A percentile compares a stretch with the other conserved stretches of the same genome.
These are phyloP conservation scores for Oryctes rhinoceros DNA, from an alignment of 1,140 invertebrate species.

Conservation along the genomic window DNA sequence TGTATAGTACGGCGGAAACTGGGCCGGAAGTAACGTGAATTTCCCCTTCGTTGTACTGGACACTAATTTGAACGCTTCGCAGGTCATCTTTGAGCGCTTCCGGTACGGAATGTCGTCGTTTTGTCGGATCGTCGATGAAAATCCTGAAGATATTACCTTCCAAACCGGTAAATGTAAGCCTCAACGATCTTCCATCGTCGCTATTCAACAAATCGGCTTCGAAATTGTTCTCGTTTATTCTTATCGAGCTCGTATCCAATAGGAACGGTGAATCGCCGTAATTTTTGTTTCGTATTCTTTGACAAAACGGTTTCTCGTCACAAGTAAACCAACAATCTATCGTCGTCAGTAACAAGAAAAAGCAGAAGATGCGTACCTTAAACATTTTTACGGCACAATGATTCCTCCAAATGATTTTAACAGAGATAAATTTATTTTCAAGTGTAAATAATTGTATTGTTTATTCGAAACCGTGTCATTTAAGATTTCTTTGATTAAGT, in stretches of 20 bases:
- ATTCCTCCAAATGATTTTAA: background rate
- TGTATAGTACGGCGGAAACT: background rate
- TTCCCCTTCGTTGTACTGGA: background rate
- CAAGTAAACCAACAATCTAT: constrained; percentile 32
- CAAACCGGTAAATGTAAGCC: background rate
- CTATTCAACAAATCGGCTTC: background rate
- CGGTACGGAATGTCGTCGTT: background rate
- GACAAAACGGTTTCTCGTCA: constrained; percentile 26
- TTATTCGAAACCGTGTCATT: background rate
- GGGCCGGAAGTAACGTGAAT: background rate
- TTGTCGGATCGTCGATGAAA: constrained; percentile 13
- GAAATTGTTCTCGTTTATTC: background rate
- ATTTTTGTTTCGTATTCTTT: constrained; percentile 13
- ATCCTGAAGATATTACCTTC: background rate
- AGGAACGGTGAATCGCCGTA: constrained; percentile 2
- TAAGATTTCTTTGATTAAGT: background rate
- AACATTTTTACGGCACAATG: background rate
- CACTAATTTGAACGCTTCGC: background rate
- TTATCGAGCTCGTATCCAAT: constrained; percentile 7
- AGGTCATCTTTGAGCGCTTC: constrained; percentile 13
- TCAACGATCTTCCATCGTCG: background rate
- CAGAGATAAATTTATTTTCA: background rate
- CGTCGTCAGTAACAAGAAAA: background rate
- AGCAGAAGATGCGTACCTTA: constrained; percentile 2
- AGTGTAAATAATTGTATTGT: constrained; percentile 5